phyloP scores from a whole-genome alignment of 2,888 invertebrate species.

The Ganaspis brasiliensis region DNA sequence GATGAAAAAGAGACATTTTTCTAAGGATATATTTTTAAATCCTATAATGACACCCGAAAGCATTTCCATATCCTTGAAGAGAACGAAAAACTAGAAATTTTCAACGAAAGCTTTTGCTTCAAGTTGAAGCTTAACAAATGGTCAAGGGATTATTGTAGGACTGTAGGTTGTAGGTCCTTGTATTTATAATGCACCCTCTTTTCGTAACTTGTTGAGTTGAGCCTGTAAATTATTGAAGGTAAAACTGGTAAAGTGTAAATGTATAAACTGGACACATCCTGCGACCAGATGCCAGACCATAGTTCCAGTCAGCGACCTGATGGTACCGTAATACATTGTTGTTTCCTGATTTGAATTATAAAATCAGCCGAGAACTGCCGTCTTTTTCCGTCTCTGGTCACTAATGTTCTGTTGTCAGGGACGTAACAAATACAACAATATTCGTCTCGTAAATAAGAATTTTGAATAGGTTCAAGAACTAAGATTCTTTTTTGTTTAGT shows the following conservation, averaged over 20 bases:
- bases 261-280: conserved; percentile 25
- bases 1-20: too few relatives aligned
- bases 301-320: conserved; percentile 16
- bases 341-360: conserved; percentile 56
- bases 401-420: conserved; percentile 47
- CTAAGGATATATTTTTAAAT: too few relatives aligned
- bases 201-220: not conserved
- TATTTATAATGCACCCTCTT: conserved; percentile 28
- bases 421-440: conserved; percentile 12
- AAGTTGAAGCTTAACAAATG: not conserved
- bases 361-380: conserved; percentile 57
- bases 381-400: conserved; percentile 56
- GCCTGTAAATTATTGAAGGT: conserved; percentile 20
- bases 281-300: not conserved
- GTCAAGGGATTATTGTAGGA: conserved; percentile 13
- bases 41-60: too few relatives aligned
- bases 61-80: not conserved
- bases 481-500: too few relatives aligned
- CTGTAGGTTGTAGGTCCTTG: not conserved
- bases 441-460: too few relatives aligned
- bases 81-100: not conserved
- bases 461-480: too few relatives aligned
- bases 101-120: not conserved
- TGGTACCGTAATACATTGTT: conserved; percentile 51
- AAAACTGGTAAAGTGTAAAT: conserved; percentile 6